Conservation (phyloP, 2,888 invertebrate species). For the Cyclophora punctaria region DNA sequence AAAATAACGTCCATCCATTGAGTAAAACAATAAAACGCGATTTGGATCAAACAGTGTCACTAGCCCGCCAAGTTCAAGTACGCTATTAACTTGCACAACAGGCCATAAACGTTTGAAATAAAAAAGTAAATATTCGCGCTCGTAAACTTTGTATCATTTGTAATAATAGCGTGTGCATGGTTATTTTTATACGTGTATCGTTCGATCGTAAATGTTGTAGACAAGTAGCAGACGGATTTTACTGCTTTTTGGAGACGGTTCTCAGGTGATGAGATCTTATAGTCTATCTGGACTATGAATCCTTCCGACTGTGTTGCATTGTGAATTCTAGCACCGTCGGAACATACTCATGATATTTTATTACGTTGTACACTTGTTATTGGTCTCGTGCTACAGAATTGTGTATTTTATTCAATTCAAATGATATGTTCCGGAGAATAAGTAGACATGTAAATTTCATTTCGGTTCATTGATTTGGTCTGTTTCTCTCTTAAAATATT, state of each 20-base stretch:
- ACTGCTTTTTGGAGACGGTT: slow-evolving; percentile 42
- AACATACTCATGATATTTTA: background rate
- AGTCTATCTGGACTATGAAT: slow-evolving; percentile 31
- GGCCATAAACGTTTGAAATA: slow-evolving; percentile 64
- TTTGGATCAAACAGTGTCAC: slow-evolving; percentile 72
- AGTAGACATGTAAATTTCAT: too few relatives aligned
- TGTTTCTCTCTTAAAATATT: too few relatives aligned
- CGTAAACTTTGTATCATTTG: slow-evolving; percentile 43
- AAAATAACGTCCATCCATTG: slow-evolving; percentile 68
- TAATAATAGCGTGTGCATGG: slow-evolving; percentile 44
- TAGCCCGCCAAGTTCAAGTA: slow-evolving; percentile 70
- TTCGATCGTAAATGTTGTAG: slow-evolving; percentile 65
- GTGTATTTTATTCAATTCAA: too few relatives aligned
- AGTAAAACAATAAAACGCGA: slow-evolving; percentile 69
- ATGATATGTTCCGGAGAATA: too few relatives aligned
- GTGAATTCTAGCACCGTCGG: slow-evolving; percentile 2
- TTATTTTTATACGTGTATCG: slow-evolving; percentile 66
- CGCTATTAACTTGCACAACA: slow-evolving; percentile 70
- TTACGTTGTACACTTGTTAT: too few relatives aligned
- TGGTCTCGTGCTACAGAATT: too few relatives aligned
- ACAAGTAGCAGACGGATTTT: slow-evolving; percentile 69
- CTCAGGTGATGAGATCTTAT: slow-evolving; percentile 50
- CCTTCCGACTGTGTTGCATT: slow-evolving; percentile 30
- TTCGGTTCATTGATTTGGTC: too few relatives aligned
- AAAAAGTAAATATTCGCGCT: slow-evolving; percentile 59